Percentiles rank a stretch among this genome's conserved stretches.
Evolutionary conservation across 1,140 invertebrate genomes (phyloP).

Genomic region (Neotoxoptera formosana): DNA sequence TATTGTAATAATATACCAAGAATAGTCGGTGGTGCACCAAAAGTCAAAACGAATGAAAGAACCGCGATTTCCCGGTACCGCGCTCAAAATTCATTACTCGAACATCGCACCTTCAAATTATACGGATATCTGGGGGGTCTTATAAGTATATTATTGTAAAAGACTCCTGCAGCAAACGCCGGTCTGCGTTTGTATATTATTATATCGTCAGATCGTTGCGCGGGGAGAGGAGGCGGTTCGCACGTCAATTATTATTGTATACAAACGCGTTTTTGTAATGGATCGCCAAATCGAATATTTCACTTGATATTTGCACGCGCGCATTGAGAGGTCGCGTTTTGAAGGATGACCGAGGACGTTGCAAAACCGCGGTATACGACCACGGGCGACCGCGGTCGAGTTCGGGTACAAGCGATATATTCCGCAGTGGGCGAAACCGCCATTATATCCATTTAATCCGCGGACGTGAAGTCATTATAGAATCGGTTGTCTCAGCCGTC

Average conservation of each 20-base stretch:
- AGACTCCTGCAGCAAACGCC: not conserved
- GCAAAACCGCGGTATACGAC: not conserved
- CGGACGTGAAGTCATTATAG: not conserved
- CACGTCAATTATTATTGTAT: not conserved
- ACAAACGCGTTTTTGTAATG: slow-evolving; percentile 16
- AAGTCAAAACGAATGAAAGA: not conserved
- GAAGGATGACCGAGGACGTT: not conserved
- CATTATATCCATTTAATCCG: not conserved
- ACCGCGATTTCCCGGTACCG: not conserved
- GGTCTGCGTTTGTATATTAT: not conserved
- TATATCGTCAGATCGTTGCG: not conserved
- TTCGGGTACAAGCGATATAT: not conserved
- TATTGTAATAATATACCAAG: too few species aligned
- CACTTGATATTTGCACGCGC: not conserved
- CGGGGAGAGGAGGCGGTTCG: not conserved
- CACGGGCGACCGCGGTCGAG: not conserved
- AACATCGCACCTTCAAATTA: not conserved
- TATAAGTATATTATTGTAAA: not conserved
- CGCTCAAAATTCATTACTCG: not conserved
- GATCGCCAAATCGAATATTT: not conserved
- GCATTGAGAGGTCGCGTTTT: not conserved
- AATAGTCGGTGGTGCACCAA: not conserved
- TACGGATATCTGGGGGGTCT: not conserved
- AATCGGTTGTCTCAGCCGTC: not conserved
- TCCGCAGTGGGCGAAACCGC: not conserved